Evolutionary conservation across 1,140 invertebrate species (phyloP), one percentile per base, ranked within the genome.

Genomic region (Brachystomella parvula): DNA sequence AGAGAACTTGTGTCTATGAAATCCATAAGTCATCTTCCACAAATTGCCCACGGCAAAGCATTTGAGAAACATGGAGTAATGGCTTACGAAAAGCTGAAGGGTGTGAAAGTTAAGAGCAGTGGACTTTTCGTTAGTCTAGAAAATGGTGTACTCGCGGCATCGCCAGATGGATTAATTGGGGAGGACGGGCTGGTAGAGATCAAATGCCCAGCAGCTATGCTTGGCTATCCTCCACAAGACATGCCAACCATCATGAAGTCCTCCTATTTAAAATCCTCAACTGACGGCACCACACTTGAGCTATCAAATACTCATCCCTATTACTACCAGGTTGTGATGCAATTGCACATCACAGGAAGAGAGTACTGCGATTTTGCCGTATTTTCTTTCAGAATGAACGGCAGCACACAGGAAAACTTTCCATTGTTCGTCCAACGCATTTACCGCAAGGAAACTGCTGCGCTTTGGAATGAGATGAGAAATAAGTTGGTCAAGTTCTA

Each of bases 271-370:
- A 39, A 39, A 39, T 19, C 35, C 6, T 9, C 35, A 39, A 39
- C 6, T 19, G 19, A 39, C 6, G 35, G 19, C 19, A 9, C 35
- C 35, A 39, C 35, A 6, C 19, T 39, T 6, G 6, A 39, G 35
- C 78, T 76, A 49, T 39, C 35, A 9, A 67, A 64, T 66, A 74
- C 61, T 33, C 75, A 79, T 66, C n/a, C 67, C 24, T 78, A 77
- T 67, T 79, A 75, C 67, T 77, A 75, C 67, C 78, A 80, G 70
- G 65, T 79, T 32, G 77, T 78, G 64, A 76, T 76, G 28, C 78
- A 80, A 58, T 56, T 80, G 15, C 73, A 73, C 32, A 65, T 80
- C 0, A 77, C 75, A 3, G 67, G 71, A 28, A 44, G 74, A 58
- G 57, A 71, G n/a, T 77, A 75, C 66, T 77, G 77, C 65, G 73